Evolutionary conservation across 2,888 invertebrate genomes (phyloP), one percentile per base, ranked within the genome.

Genomic region (Cosmia trapezina): DNA sequence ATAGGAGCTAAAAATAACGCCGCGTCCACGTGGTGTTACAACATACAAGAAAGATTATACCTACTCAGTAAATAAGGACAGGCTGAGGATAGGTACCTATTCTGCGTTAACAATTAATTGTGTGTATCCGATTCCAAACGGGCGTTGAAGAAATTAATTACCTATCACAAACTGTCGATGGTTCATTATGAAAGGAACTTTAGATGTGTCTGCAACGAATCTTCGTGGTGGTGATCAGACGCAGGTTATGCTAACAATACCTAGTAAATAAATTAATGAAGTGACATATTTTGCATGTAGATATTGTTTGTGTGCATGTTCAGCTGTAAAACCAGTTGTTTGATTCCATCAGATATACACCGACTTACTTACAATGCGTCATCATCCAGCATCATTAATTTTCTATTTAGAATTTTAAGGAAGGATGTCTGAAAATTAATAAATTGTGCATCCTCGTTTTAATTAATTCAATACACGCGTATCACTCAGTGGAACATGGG

Each of bases 181-280:
- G 70, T 66, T 63, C 53, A 56, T 66, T 81, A 69, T 81, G 69
- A 49, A 74, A 57, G 63, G 51, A 66, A 73, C 86, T 76, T 87
- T 76, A 78, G 72, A 69, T 76, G 73, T 70, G 67, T 65, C 79
- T 83, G 77, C 75, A 79, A 68, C 71, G 62, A 66, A 67, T 79
- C 81, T 73, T 81, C 78, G 17, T n/a, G 60, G 70, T 77, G 78
- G 74, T 69, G 60, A 70, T 66, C 63, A 33, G 17, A 41, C 43
- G 37, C 60, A 57, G 67, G 76, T 78, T 80, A 64, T 67, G 51
- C 66, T 73, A 81, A 86, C 83, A 86, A 85, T 88, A 33, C 63
- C 33, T 49, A 81, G 80, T 76, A 78, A 81, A 80, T 87, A 86
- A 83, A 78, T 77, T 53, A 70, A 64, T 70, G 28, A 37, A 72